A percentile compares a stretch with the other conserved stretches of the same genome.
Evolutionary conservation across 1,140 invertebrate genomes (phyloP).

Genomic region (Aricia agestis): DNA sequence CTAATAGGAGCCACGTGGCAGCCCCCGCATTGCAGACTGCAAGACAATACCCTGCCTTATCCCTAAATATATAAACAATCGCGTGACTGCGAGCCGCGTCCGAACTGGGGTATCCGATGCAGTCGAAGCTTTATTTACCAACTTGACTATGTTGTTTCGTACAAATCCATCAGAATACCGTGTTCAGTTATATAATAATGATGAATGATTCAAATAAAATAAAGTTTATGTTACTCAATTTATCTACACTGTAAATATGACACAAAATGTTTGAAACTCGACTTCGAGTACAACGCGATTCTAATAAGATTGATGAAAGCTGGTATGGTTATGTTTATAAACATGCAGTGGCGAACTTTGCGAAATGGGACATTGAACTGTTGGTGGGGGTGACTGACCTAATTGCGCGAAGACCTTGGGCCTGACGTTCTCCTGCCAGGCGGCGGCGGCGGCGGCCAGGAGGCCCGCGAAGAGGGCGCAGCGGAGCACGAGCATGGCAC

Average conservation of each 20-base stretch:
- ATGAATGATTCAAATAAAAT: not conserved
- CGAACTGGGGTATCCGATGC: slow-evolving; percentile 41
- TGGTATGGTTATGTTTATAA: not conserved
- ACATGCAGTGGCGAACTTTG: not conserved
- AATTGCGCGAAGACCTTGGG: slow-evolving; percentile 92
- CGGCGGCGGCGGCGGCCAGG: slow-evolving; percentile 66
- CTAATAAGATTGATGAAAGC: not conserved
- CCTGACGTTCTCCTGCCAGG: slow-evolving; percentile 91
- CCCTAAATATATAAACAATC: slow-evolving; percentile 66
- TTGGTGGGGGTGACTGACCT: slow-evolving; percentile 79
- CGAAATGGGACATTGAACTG: not conserved
- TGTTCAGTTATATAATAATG: not conserved
- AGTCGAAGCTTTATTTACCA: not conserved
- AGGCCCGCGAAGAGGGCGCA: slow-evolving; percentile 63
- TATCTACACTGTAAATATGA: too few species aligned
- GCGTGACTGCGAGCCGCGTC: slow-evolving; percentile 46
- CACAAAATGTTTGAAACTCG: too few species aligned
- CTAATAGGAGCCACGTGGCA: slow-evolving; percentile 74
- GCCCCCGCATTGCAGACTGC: slow-evolving; percentile 72
- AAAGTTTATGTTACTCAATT: too few species aligned
- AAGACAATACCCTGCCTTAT: slow-evolving; percentile 58
- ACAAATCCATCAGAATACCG: not conserved
- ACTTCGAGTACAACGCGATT: not conserved
- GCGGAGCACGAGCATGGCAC: slow-evolving; percentile 70
- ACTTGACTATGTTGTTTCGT: not conserved